Evolutionary conservation across 1,140 invertebrate genomes (phyloP), one percentile per base, ranked within the genome.

Genomic region (Drosophila punjabiensis): DNA sequence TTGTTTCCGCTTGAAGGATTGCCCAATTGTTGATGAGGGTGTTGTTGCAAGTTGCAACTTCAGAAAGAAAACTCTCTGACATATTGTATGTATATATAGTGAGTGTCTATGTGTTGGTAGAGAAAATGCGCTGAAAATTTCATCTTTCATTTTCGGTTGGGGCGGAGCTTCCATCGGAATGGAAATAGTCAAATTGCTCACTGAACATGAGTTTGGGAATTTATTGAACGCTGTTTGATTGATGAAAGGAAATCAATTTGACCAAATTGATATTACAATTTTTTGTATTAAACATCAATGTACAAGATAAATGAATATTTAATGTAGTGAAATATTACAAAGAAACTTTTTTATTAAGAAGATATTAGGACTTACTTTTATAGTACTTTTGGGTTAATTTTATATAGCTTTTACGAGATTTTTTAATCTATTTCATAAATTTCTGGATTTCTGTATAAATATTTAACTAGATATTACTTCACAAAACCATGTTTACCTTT

Each of bases 1-100:
- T 88, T 78, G 76, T 78, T 78, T 78, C 66, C 66, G 76, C 64
- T 67, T 70, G 56, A 78, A 69, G 50, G 45, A 78, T 78, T 78
- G 64, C 75, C 52, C 76, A 78, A 78, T 78, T 70, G 65, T 70
- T 52, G 75, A 60, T 45, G 73, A 50, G 53, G 37, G 39, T 32
- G 56, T 62, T 50, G 47, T 50, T 41, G 56, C n/a, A n/a, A 68
- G 48, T 52, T 28, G 16, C 41, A 76, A 37, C 37, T 53, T 45
- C 11, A 14, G 43, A 45, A 35, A 35, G 64, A 66, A 45, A 45
- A 45, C 59, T 14, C 56, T 13, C 59, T 64, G 64, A 69, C 48
- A 69, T 47, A 48, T 58, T 33, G 64, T 61, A 14, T 61, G 55
- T 5, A 33, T 24, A n/a, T n/a, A n/a, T n/a, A 9, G 20, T 2